phyloP scores from a whole-genome alignment of 2,888 invertebrate species.

The Cephus nigrinus region DNA sequence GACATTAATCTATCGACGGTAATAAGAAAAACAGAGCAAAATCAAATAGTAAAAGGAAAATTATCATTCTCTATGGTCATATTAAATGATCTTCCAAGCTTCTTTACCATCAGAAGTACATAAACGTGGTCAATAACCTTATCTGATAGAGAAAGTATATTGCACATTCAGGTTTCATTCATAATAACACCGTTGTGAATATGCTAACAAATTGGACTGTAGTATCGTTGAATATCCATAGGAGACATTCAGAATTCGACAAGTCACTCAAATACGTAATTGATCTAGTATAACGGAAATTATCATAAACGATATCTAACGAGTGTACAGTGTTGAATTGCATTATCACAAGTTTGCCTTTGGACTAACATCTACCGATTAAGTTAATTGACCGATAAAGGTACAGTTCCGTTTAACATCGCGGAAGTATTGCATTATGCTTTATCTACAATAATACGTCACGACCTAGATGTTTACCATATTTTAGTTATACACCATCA shows the following conservation, averaged over 20 bases:
- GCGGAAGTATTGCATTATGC: neutral
- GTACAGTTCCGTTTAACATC: neutral
- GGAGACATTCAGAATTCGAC: neutral
- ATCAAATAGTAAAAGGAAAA: neutral
- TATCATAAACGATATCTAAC: neutral
- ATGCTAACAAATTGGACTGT: neutral
- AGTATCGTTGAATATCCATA: neutral
- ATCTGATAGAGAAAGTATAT: neutral
- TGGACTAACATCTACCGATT: neutral
- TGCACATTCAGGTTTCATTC: neutral
- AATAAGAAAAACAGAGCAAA: neutral
- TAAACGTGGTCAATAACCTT: neutral
- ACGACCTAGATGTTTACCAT: neutral
- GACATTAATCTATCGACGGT: neutral
- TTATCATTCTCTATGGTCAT: neutral
- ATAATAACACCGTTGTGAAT: neutral
- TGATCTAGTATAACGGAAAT: neutral
- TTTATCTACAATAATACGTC: neutral
- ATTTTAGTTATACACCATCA: neutral
- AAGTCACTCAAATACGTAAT: neutral
- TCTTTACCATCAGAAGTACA: neutral
- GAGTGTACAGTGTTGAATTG: neutral
- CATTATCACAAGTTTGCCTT: neutral
- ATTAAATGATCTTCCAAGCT: neutral
- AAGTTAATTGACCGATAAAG: neutral